phyloP scores from a whole-genome alignment of 2,888 invertebrate species.

The Pocota personata region DNA sequence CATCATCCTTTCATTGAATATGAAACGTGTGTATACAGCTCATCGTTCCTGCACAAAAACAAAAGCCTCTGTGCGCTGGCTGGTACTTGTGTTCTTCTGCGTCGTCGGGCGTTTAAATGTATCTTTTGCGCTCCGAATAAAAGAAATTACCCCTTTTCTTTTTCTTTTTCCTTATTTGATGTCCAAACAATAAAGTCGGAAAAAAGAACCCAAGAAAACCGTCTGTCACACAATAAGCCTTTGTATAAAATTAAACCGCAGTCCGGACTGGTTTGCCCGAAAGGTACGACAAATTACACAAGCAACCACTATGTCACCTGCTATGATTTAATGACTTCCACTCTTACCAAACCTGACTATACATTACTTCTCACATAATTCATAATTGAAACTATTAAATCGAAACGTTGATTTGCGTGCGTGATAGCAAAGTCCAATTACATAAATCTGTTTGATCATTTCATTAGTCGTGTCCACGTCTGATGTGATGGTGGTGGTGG shows the following conservation, averaged over 20 bases:
- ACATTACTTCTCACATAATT: slow-evolving; percentile 66
- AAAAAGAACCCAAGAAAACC: not conserved
- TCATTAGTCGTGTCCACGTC: slow-evolving; percentile 46
- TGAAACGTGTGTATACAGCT: slow-evolving; percentile 14
- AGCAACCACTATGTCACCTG: slow-evolving; percentile 49
- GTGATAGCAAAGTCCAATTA: slow-evolving; percentile 63
- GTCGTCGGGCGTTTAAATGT: slow-evolving; percentile 3
- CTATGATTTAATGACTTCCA: slow-evolving; percentile 67
- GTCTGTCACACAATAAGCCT: slow-evolving; percentile 17
- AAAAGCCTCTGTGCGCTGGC: not conserved
- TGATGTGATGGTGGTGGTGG: not conserved
- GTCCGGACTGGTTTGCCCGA: not conserved
- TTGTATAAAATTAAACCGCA: slow-evolving; percentile 32
- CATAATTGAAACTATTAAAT: slow-evolving; percentile 73
- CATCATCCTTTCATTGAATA: slow-evolving; percentile 36
- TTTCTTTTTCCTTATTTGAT: slow-evolving; percentile 32
- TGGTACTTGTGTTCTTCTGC: not conserved
- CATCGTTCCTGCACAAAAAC: not conserved
- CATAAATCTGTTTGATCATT: slow-evolving; percentile 72
- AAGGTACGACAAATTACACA: slow-evolving; percentile 34
- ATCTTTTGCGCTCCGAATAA: slow-evolving; percentile 8
- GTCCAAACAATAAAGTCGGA: slow-evolving; percentile 8
- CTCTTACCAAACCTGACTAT: slow-evolving; percentile 31
- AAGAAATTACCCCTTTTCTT: slow-evolving; percentile 12
- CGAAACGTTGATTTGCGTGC: slow-evolving; percentile 70